phyloP scores from a whole-genome alignment of 2,797 vertebrate genomes.

The Furcifer pardalis region DNA sequence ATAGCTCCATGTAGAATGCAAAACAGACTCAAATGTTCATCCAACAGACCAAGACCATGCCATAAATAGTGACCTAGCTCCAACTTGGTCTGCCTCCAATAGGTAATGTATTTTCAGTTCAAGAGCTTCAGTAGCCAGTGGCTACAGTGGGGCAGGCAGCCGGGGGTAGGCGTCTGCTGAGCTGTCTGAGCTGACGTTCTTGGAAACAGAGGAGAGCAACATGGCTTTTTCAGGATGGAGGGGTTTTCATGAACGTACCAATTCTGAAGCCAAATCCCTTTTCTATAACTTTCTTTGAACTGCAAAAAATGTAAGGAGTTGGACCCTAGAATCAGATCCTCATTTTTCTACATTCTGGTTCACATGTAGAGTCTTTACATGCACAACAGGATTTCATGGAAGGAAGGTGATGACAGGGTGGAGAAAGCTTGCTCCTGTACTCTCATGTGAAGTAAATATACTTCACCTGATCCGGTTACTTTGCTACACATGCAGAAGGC shows the following conservation, averaged over 20 bases:
- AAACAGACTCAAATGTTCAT: neutral
- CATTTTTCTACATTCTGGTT: no score
- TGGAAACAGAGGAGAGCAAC: neutral
- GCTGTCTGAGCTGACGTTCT: neutral
- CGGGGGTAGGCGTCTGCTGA: neutral
- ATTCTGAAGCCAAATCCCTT: neutral
- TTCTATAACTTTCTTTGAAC: no score
- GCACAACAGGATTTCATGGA: no score
- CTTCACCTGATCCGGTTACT: no score
- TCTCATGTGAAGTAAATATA: no score
- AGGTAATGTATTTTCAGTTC: neutral
- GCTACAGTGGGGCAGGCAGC: neutral
- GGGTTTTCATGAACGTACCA: neutral
- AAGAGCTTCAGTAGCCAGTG: neutral
- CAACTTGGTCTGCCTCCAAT: neutral
- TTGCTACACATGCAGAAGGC: no score
- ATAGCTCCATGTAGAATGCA: neutral
- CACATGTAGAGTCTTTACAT: no score
- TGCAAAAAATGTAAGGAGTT: no score
- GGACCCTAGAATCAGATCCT: no score
- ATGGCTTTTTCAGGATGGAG: neutral
- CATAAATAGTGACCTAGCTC: neutral
- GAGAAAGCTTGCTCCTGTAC: no score
- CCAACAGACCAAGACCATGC: neutral
- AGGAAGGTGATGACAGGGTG: no score